Percentiles rank a stretch among this genome's conserved stretches.
phyloP scores from a whole-genome alignment of 2,113 vertebrate genomes.

The Cheirogaleus medius region DNA sequence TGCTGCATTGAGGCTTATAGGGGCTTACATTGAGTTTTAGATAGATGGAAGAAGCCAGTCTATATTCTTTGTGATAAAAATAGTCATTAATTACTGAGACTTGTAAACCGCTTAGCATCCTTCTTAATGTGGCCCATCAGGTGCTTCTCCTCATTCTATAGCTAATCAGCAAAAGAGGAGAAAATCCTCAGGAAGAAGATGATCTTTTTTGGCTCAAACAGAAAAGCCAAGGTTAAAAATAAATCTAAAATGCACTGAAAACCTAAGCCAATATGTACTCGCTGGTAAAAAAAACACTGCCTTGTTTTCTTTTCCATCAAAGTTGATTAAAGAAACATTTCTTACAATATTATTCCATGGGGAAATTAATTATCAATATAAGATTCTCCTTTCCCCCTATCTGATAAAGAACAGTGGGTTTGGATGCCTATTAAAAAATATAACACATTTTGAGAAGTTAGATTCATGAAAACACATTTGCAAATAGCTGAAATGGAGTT shows the following conservation, averaged over 20 bases:
- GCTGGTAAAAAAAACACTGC: conserved; percentile 71
- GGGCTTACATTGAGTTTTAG: conserved; percentile 84
- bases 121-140: conserved; percentile 79
- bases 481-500: conserved; percentile 7
- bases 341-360: conserved; percentile 34
- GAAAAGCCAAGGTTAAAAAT: conserved; percentile 77
- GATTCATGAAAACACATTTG: conserved; percentile 52
- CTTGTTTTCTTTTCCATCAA: conserved; percentile 73
- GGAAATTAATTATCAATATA: conserved; percentile 57
- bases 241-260: conserved; percentile 60
- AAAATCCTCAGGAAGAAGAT: conserved; percentile 76
- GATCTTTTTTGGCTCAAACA: conserved; percentile 73
- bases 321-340: conserved; percentile 70
- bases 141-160: conserved; percentile 76
- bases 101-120: conserved; percentile 84
- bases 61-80: conserved; percentile 86
- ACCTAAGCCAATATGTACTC: conserved; percentile 72
- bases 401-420: conserved; percentile 17
- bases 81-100: conserved; percentile 87
- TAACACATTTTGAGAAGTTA: background rate
- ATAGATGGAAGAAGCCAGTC: conserved; percentile 82
- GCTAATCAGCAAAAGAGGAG: conserved; percentile 80
- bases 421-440: conserved; percentile 14
- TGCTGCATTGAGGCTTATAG: conserved; percentile 84
- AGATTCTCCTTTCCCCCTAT: conserved; percentile 32